Evolutionary conservation across 2,113 vertebrate species (phyloP), one percentile per base, ranked within the genome.

Genomic region (Empidonax alnorum): DNA sequence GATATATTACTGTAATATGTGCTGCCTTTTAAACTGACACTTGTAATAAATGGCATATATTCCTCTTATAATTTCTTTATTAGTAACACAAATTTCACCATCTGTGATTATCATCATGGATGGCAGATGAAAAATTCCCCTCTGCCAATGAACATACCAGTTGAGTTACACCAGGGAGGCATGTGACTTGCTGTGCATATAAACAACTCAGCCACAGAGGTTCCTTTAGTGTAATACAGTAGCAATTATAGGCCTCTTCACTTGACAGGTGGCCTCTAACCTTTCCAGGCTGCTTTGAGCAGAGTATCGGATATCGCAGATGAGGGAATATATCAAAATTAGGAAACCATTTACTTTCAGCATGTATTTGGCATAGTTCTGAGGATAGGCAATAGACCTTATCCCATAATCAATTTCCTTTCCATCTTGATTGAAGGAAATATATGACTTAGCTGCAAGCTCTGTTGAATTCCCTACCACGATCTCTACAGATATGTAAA

Each of bases 51-150:
- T 84, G 95, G 73, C 83, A 35, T 47, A 83, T 88, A 83, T 90
- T 69, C 58, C 47, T 85, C 62, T 88, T 89, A 81, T 81, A 91
- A 94, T 96, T 92, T 94, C 90, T 97, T 79, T 96, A 94, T 96
- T 96, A 94, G 74, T 79, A 90, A 66, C 56, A 52, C 91, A 84
- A 88, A 78, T 96, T 95, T 90, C 92, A 84, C 78, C 95, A 80
- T 65, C 42, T 94, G 78, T 90, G 94, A 89, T 95, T 87, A 94
- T 82, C 79, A 69, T 53, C 77, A 5, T 50, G 53, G 80, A 86
- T 74, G 44, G 65, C 76, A 93, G 96, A 84, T 69, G 76, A 96
- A 78, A 72, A 90, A 77, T 83, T 46, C 82, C 35, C 31, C 25
- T 76, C 71, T 76, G 71, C 84, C 72, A 61, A 59, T 11, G 80